phyloP scores from a whole-genome alignment of 2,888 invertebrate species.

The Agriopis leucophaearia region DNA sequence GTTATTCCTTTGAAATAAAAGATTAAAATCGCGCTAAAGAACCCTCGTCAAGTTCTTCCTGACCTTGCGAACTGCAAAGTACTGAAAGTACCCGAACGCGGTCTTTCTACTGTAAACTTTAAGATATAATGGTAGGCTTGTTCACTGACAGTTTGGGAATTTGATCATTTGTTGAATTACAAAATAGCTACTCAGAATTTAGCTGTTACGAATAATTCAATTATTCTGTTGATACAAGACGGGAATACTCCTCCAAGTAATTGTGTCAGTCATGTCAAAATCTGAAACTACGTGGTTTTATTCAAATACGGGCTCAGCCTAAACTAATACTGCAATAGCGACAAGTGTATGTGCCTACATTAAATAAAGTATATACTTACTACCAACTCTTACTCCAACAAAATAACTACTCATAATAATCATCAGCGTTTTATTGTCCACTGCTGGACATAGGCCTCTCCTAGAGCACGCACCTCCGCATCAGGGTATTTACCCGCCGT shows the following conservation, averaged over 20 bases:
- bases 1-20: conserved; percentile 55
- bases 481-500: too few relatives aligned
- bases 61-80: conserved; percentile 43
- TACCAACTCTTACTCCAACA: too few relatives aligned
- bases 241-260: conserved; percentile 12
- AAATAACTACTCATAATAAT: too few relatives aligned
- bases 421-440: too few relatives aligned
- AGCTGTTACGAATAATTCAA: conserved; percentile 23
- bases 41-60: conserved; percentile 67
- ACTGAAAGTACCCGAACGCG: conserved; percentile 41
- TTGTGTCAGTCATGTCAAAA: conserved; percentile 16
- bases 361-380: not conserved
- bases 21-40: conserved; percentile 55
- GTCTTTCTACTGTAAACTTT: conserved; percentile 52
- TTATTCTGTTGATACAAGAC: conserved; percentile 23
- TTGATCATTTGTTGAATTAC: conserved; percentile 51
- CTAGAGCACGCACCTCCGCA: too few relatives aligned
- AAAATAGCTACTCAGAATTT: conserved; percentile 38
- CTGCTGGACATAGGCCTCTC: too few relatives aligned
- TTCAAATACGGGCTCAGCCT: conserved; percentile 13
- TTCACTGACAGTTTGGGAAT: conserved; percentile 50
- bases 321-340: conserved; percentile 17
- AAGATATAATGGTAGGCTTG: conserved; percentile 52
- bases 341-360: not conserved
- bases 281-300: conserved; percentile 11